Evolutionary conservation across 2,888 invertebrate species (phyloP).

Genomic region (Harmothoe impar): DNA sequence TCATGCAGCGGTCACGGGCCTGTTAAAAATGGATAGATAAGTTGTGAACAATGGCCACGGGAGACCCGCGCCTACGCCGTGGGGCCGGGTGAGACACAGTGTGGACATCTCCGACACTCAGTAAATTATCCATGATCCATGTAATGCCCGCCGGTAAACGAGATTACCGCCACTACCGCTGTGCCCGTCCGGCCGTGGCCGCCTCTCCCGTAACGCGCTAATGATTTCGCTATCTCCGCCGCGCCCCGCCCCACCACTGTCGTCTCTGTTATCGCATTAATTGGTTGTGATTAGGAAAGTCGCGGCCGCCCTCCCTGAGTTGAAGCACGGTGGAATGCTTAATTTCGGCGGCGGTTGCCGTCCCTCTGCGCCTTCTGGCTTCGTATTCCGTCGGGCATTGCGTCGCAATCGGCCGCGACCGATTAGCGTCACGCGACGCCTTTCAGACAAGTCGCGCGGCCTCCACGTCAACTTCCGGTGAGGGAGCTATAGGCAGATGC

Average conservation of each 20-base stretch:
- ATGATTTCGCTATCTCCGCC: conserved; percentile 46
- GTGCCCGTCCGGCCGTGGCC: conserved; percentile 4
- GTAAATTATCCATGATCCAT: conserved; percentile 30
- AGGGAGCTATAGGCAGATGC: not conserved
- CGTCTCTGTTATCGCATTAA: conserved; percentile 57
- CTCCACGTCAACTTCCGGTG: too few species aligned
- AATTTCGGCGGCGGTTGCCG: not conserved
- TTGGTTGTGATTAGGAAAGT: conserved; percentile 56
- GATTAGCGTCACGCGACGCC: not conserved
- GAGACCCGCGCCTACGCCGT: not conserved
- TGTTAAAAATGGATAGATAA: conserved; percentile 47
- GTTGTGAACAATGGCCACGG: conserved; percentile 37
- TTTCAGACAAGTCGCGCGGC: too few species aligned
- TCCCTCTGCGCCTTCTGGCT: not conserved
- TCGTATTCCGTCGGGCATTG: not conserved
- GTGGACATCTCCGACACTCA: conserved; percentile 16
- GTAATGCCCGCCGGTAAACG: conserved; percentile 13
- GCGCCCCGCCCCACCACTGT: not conserved
- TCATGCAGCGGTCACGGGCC: not conserved
- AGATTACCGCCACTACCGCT: not conserved
- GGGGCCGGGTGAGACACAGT: not conserved
- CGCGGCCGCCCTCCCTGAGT: not conserved
- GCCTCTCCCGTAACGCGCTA: not conserved
- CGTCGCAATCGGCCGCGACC: not conserved
- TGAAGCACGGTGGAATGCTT: conserved; percentile 27